Base-by-base conservation (phyloP, 2,797 vertebrate species). In the Hippoglossus hippoglossus region DNA sequence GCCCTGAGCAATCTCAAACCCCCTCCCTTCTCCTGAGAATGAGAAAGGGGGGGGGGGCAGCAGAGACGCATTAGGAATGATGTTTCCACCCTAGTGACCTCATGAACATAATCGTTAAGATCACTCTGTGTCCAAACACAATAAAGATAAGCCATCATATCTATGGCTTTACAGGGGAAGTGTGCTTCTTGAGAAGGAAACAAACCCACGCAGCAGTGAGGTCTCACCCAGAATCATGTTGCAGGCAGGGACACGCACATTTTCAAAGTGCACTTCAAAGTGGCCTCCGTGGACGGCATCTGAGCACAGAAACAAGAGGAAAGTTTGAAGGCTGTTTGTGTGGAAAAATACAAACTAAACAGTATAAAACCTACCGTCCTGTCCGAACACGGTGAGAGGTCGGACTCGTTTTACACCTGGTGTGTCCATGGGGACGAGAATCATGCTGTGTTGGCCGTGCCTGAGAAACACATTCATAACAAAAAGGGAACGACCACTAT, bases 281-380 rank as follows among this genome's bases (percentile, higher is more conserved):
- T 99, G 98, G 44, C 98, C 98, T 36, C 98, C 97, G 0, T 99
- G 97, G 24, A 95, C 81, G n/a, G 96, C 91, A 85, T 99, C 98
- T 99, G 69, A 53, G 41, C 12, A 67, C 24, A 76, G 22, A 54
- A 46, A 61, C 3, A 39, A 16, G 2, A 0, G 6, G 6, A 11
- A 15, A 39, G 47, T 3, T 52, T 41, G 5, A 59, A 26, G 41
- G 18, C 47, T 1, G 2, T 25, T 22, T 61, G 5, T 25, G 12
- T 12, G 28, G 39, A 71, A 68, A 51, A 63, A 53, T 12, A 12
- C 11, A 39, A 13, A 39, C 4, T 12, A 39, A 12, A 12, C 36
- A 10, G 36, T 12, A 1, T 19, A 2, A 1, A 8, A 39, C 73
- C 1, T 77, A 99, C 98, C 97, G 34, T 97, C 88, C 71, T 96